phyloP scores from a whole-genome alignment of 1,140 invertebrate species.

The Stenopsyche tienmushanensis region DNA sequence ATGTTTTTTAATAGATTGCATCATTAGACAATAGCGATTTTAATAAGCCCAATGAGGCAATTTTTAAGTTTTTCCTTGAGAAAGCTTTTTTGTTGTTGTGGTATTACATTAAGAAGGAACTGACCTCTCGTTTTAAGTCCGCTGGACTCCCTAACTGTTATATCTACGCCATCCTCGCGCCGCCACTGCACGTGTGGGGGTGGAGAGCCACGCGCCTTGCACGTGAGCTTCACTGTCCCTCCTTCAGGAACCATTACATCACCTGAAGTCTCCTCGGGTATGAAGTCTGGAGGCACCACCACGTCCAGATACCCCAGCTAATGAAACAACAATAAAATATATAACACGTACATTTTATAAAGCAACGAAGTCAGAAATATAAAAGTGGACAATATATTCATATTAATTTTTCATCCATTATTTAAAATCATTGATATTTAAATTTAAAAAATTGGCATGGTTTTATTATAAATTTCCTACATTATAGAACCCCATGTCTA shows the following conservation, averaged over 20 bases:
- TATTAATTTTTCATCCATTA: too few relatives aligned
- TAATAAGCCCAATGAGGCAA: too few relatives aligned
- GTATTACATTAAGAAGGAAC: slow-evolving; percentile 9
- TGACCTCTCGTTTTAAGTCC: slow-evolving; percentile 65
- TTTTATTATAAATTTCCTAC: too few relatives aligned
- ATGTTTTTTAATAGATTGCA: too few relatives aligned
- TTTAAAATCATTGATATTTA: too few relatives aligned
- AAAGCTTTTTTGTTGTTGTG: background rate
- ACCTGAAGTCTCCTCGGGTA: slow-evolving; percentile 77
- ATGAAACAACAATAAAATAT: slow-evolving; percentile 13
- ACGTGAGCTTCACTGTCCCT: slow-evolving; percentile 68
- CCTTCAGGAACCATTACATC: slow-evolving; percentile 84
- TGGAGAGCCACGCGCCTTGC: slow-evolving; percentile 79
- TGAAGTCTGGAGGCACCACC: slow-evolving; percentile 86
- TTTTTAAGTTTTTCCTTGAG: too few relatives aligned
- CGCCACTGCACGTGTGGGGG: slow-evolving; percentile 84
- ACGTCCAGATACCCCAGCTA: slow-evolving; percentile 81
- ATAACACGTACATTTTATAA: background rate
- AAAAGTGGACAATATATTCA: too few relatives aligned
- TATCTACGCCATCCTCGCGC: slow-evolving; percentile 79
- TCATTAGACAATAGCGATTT: too few relatives aligned
- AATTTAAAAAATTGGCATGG: too few relatives aligned
- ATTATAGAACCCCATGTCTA: too few relatives aligned
- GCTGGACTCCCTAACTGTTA: slow-evolving; percentile 70
- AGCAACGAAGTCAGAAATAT: too few relatives aligned